Evolutionary conservation across 2,797 vertebrate genomes (phyloP).

Genomic region (Tarsius wallacei): DNA sequence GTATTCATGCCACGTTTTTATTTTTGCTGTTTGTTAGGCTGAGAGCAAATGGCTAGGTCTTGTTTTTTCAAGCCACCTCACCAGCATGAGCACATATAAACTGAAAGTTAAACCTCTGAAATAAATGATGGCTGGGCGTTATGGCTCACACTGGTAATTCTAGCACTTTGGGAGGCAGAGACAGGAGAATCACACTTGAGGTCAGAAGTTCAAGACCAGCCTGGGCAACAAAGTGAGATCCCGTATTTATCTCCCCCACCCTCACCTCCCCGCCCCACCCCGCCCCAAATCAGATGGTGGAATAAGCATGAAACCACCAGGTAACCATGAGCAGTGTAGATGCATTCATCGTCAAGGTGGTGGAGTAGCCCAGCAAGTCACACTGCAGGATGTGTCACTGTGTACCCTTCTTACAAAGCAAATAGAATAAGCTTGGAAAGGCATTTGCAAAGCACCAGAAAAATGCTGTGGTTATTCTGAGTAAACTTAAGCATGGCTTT

Average conservation of each 20-base stretch:
- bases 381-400: no score
- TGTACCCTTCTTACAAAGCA: not conserved
- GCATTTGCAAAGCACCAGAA: not conserved
- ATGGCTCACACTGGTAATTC: no score
- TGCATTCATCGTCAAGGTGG: no score
- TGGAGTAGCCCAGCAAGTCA: not conserved
- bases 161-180: no score
- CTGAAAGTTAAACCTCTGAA: not conserved
- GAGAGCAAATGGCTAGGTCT: not conserved
- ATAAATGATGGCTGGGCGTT: not conserved
- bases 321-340: not conserved
- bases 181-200: no score
- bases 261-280: no score
- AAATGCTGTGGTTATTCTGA: constrained; percentile 4
- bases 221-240: no score
- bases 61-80: not conserved
- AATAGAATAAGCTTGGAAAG: not conserved
- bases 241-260: no score
- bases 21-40: not conserved
- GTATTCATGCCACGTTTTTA: not conserved
- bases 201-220: no score
- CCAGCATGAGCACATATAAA: not conserved
- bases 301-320: not conserved
- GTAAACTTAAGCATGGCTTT: not conserved
- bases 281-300: not conserved